phyloP scores from a whole-genome alignment of 2,888 invertebrate species.

The Cartodere bifasciata region DNA sequence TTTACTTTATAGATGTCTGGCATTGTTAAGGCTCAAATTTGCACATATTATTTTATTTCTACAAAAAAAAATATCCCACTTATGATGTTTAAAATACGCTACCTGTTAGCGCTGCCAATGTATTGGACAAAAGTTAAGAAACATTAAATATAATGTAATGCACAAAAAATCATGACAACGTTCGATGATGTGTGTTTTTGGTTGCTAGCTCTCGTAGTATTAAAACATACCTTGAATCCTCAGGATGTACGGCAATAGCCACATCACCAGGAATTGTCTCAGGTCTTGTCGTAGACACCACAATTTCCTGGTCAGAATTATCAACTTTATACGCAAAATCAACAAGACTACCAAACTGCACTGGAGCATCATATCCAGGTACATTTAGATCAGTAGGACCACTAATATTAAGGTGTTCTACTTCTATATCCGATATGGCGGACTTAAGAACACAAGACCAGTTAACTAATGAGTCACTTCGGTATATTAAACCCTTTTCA shows the following conservation, averaged over 20 bases:
- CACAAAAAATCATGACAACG: too few relatives aligned
- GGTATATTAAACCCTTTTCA: constrained; percentile 69
- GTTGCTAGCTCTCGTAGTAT: too few relatives aligned
- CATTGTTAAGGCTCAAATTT: too few relatives aligned
- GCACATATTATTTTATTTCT: too few relatives aligned
- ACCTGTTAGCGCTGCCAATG: too few relatives aligned
- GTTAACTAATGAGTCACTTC: constrained; percentile 90
- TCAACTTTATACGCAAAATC: constrained; percentile 84
- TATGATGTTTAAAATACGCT: too few relatives aligned
- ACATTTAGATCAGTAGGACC: constrained; percentile 78
- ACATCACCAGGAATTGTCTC: constrained; percentile 98
- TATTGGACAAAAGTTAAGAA: too few relatives aligned
- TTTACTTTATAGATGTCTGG: too few relatives aligned
- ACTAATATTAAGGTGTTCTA: constrained; percentile 83
- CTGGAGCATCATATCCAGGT: constrained; percentile 73
- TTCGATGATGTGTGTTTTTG: too few relatives aligned
- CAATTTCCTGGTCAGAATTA: constrained; percentile 60
- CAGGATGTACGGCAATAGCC: constrained; percentile 95
- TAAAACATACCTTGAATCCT: constrained; percentile 79
- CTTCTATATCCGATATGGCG: constrained; percentile 98
- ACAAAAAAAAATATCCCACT: too few relatives aligned
- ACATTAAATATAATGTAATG: too few relatives aligned
- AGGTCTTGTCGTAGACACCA: constrained; percentile 94
- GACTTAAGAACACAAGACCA: constrained; percentile 97
- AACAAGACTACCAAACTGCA: constrained; percentile 88